A percentile compares a stretch with the other conserved stretches of the same genome.
These are phyloP conservation scores for Anser cygnoides DNA, from an alignment of 2,113 vertebrate genomes.

Conservation along the genomic window DNA sequence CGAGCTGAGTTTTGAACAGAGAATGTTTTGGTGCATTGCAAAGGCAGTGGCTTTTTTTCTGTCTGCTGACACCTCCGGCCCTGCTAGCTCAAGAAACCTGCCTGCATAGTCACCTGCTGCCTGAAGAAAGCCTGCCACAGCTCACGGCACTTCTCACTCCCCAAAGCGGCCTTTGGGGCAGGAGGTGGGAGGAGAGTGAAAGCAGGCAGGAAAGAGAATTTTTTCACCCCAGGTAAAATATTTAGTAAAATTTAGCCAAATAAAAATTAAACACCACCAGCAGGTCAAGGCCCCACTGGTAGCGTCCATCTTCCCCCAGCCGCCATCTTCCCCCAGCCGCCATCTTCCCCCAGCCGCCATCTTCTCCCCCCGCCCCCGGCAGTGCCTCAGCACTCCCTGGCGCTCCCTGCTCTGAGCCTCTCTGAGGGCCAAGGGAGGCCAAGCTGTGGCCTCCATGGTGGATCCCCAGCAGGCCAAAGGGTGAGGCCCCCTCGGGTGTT, in stretches of 20 bases:
- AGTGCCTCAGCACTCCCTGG: not conserved
- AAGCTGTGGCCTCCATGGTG: too few species aligned
- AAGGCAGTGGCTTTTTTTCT: not conserved
- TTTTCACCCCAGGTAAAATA: not conserved
- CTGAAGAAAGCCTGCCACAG: too few species aligned
- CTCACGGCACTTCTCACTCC: too few species aligned
- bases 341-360: not conserved
- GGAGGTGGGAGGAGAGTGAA: not conserved
- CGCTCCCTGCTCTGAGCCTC: not conserved
- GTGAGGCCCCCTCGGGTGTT: too few species aligned
- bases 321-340: not conserved
- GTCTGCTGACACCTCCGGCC: not conserved
- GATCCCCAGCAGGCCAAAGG: too few species aligned
- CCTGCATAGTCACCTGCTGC: accelerated
- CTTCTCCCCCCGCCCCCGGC: too few species aligned
- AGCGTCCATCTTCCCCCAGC: not conserved
- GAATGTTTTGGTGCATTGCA: not conserved
- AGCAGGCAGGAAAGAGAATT: accelerated
- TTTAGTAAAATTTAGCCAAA: not conserved
- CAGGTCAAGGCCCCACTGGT: accelerated
- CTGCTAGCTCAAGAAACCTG: not conserved
- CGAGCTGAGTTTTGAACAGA: not conserved
- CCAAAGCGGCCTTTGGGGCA: not conserved
- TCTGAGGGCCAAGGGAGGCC: too few species aligned
- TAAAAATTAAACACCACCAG: not conserved